Evolutionary conservation across 1,140 invertebrate species (phyloP).

Genomic region (Ptiloglossa arizonensis): DNA sequence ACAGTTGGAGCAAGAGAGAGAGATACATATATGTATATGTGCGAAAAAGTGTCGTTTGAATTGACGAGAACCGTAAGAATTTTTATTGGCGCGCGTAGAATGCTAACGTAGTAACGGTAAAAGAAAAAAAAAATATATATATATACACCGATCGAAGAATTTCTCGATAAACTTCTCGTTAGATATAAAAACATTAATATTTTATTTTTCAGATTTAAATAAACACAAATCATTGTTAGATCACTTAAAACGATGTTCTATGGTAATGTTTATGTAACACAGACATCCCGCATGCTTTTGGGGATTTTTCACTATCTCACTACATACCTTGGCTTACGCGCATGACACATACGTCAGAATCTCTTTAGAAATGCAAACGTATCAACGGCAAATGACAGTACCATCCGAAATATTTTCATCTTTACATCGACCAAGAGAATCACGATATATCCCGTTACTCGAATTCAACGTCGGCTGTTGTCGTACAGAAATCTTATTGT

Average conservation of each 20-base stretch:
- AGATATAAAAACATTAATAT: conserved; percentile 16
- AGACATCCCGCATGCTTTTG: conserved; percentile 79
- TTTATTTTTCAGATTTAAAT: conserved; percentile 49
- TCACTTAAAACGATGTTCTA: conserved; percentile 42
- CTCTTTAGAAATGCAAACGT: conserved; percentile 26
- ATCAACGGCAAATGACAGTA: conserved; percentile 17
- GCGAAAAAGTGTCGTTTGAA: neutral
- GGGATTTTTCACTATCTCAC: conserved; percentile 78
- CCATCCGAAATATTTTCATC: conserved; percentile 12
- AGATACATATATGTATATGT: too few relatives aligned
- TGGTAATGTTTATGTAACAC: conserved; percentile 43
- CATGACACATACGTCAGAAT: conserved; percentile 68
- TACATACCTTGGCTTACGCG: conserved; percentile 78
- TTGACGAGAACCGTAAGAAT: neutral
- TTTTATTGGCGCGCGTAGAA: neutral
- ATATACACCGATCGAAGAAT: neutral
- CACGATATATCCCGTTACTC: conserved; percentile 1
- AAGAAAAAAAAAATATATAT: too few relatives aligned
- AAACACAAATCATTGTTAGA: conserved; percentile 28
- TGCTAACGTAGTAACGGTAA: neutral
- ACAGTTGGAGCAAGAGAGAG: too few relatives aligned
- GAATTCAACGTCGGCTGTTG: neutral
- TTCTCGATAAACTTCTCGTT: neutral
- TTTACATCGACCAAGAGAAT: neutral
- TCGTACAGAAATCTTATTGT: too few relatives aligned